Evolutionary conservation across 2,888 invertebrate species (phyloP).

Genomic region (Cephus spinipes): DNA sequence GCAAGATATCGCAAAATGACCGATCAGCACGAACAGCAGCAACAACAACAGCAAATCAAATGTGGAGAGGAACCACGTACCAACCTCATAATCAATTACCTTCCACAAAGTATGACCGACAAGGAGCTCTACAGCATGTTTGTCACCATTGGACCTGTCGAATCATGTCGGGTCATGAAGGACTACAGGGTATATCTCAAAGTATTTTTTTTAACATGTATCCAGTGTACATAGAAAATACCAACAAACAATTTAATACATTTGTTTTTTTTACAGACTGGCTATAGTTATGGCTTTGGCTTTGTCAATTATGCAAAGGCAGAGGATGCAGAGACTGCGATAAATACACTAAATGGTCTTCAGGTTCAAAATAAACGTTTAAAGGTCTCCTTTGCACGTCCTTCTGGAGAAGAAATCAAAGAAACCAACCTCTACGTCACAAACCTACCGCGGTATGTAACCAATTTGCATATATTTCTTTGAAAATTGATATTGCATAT

Average conservation of each 20-base stretch:
- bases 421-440: conserved; percentile 95
- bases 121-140: conserved; percentile 91
- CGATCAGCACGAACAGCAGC: conserved; percentile 58
- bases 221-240: conserved; percentile 11
- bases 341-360: conserved; percentile 87
- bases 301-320: conserved; percentile 92
- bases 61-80: conserved; percentile 69
- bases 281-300: conserved; percentile 96
- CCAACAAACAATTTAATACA: background rate
- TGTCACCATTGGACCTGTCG: conserved; percentile 87
- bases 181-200: conserved; percentile 78
- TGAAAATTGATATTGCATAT: too few relatives aligned
- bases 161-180: conserved; percentile 92
- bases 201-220: conserved; percentile 1
- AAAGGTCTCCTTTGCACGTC: conserved; percentile 94
- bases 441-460: conserved; percentile 81
- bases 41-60: conserved; percentile 42
- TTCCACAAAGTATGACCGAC: conserved; percentile 94
- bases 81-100: conserved; percentile 94
- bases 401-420: conserved; percentile 91
- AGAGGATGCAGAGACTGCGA: conserved; percentile 88
- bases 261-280: conserved; percentile 73
- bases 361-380: conserved; percentile 91
- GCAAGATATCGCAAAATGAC: conserved; percentile 53
- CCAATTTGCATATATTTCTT: background rate